Evolutionary conservation across 2,888 invertebrate species (phyloP).

Genomic region (Drosophila kanekoi): DNA sequence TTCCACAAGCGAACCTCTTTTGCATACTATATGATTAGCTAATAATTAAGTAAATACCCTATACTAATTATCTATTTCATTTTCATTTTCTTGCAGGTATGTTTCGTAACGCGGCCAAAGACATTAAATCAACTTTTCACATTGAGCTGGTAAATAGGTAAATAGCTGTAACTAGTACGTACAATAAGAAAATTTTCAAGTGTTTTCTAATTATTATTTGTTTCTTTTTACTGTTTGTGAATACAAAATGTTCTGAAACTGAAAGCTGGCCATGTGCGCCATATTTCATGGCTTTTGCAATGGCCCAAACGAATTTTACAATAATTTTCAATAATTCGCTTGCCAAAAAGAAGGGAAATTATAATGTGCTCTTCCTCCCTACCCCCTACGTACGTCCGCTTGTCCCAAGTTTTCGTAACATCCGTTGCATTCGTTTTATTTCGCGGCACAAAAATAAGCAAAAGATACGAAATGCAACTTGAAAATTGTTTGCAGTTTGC

Average conservation of each 20-base stretch:
- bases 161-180: neutral
- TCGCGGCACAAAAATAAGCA: slow-evolving; percentile 15
- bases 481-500: slow-evolving; percentile 20
- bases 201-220: slow-evolving; percentile 9
- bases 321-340: slow-evolving; percentile 52
- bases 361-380: no score
- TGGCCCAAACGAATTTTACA: slow-evolving; percentile 61
- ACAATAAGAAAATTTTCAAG: neutral
- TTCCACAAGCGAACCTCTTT: no score
- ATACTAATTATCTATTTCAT: slow-evolving; percentile 10
- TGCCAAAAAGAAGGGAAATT: slow-evolving; percentile 35
- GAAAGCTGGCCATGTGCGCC: slow-evolving; percentile 54
- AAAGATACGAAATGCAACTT: slow-evolving; percentile 18
- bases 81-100: slow-evolving; percentile 58
- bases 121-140: slow-evolving; percentile 39
- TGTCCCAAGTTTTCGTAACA: slow-evolving; percentile 9
- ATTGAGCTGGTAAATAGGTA: slow-evolving; percentile 52
- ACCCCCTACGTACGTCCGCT: no score
- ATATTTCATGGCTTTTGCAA: slow-evolving; percentile 64
- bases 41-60: neutral
- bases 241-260: slow-evolving; percentile 44
- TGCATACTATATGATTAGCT: neutral
- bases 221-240: slow-evolving; percentile 6
- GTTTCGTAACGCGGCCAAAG: slow-evolving; percentile 55
- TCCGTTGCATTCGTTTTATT: slow-evolving; percentile 17